Evolutionary conservation across 1,140 invertebrate species (phyloP).

Genomic region (Microplitis mediator): DNA sequence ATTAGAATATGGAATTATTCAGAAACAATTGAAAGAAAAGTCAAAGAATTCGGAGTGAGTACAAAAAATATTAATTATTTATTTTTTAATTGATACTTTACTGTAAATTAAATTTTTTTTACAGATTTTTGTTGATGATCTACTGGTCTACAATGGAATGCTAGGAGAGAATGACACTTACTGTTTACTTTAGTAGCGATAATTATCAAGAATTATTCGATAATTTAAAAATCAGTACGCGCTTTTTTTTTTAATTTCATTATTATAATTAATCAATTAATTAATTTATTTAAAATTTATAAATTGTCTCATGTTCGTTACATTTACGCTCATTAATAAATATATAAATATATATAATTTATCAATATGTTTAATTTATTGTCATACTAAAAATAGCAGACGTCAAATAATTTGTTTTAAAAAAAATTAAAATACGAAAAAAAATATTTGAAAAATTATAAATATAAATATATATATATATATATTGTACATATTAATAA

Average conservation of each 20-base stretch:
- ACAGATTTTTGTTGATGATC: slow-evolving; percentile 79
- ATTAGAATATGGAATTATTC: slow-evolving; percentile 87
- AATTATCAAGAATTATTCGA: slow-evolving; percentile 5
- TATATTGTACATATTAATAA: not conserved
- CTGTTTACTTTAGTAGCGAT: slow-evolving; percentile 58
- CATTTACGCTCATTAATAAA: too few relatives aligned
- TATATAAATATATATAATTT: too few relatives aligned
- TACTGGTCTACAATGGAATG: slow-evolving; percentile 76
- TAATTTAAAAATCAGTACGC: slow-evolving; percentile 1
- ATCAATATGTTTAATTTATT: too few relatives aligned
- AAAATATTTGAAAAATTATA: too few relatives aligned
- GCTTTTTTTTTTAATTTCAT: not conserved
- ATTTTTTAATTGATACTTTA: not conserved
- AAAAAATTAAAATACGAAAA: too few relatives aligned
- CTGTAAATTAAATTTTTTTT: slow-evolving; percentile 24
- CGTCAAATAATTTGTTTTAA: too few relatives aligned
- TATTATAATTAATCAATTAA: not conserved
- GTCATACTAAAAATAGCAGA: too few relatives aligned
- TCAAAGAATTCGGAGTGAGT: slow-evolving; percentile 81
- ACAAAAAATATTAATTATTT: not conserved
- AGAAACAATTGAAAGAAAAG: slow-evolving; percentile 76
- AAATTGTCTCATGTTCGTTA: too few relatives aligned
- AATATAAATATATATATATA: not conserved
- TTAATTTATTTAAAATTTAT: too few relatives aligned
- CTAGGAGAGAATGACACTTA: slow-evolving; percentile 60